Percentiles rank a stretch among this genome's conserved stretches.
Evolutionary conservation across 2,113 vertebrate genomes (phyloP).

Genomic region (Petroica traversi): DNA sequence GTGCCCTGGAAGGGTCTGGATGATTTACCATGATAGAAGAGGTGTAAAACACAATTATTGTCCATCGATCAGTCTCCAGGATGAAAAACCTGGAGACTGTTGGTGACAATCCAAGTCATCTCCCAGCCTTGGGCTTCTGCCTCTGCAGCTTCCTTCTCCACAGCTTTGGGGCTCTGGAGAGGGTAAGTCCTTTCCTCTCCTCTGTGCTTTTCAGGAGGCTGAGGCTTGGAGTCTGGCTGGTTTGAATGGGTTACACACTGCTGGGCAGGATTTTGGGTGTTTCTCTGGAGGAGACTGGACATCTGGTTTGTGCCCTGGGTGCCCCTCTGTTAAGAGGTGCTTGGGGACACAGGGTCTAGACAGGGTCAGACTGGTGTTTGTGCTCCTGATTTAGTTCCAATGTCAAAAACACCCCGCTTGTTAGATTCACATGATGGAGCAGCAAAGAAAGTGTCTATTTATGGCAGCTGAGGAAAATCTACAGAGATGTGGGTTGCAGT

Average conservation of each 20-base stretch:
- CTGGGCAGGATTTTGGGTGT: not conserved
- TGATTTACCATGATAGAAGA: not conserved
- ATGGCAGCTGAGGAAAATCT: not conserved
- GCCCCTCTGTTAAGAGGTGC: not conserved
- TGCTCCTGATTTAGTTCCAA: not conserved
- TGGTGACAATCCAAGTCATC: not conserved
- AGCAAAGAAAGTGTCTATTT: conserved; percentile 40
- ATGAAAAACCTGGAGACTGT: not conserved
- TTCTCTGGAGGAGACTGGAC: not conserved
- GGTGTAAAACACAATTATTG: not conserved
- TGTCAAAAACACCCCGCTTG: not conserved
- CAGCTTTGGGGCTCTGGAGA: not conserved
- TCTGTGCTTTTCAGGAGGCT: not conserved
- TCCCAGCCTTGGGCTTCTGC: not conserved
- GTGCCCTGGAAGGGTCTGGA: not conserved
- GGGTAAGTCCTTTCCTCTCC: not conserved
- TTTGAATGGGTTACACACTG: fast-evolving
- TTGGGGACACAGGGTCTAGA: not conserved
- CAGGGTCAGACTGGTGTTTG: not conserved
- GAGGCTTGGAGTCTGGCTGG: not conserved
- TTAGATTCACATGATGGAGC: conserved; percentile 25
- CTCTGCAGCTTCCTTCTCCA: not conserved
- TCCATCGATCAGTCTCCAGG: not conserved
- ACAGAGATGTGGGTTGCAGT: conserved; percentile 1
- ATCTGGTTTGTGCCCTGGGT: not conserved